A percentile compares a stretch with the other conserved stretches of the same genome.
Evolutionary conservation across 2,888 invertebrate species (phyloP).

Genomic region (Capitulum mitella): DNA sequence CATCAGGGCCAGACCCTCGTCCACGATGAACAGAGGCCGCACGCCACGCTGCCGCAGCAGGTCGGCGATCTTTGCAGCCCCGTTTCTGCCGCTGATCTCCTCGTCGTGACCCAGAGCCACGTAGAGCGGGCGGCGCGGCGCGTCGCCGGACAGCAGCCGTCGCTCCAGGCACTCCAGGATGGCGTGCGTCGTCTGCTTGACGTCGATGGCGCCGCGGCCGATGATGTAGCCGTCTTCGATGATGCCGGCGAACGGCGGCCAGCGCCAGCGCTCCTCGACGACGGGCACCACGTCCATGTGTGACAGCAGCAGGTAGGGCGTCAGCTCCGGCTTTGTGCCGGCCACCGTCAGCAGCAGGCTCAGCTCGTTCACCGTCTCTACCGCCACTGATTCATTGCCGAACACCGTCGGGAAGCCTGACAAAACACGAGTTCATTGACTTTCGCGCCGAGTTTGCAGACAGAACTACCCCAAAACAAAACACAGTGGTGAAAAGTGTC

Average conservation of each 20-base stretch:
- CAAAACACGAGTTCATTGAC: too few species aligned
- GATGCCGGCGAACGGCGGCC: constrained; percentile 46
- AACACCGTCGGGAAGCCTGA: constrained; percentile 35
- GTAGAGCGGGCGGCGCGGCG: constrained; percentile 45
- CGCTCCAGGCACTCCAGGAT: constrained; percentile 47
- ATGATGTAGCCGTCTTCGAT: constrained; percentile 45
- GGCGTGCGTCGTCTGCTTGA: constrained; percentile 43
- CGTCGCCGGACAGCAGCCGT: constrained; percentile 42
- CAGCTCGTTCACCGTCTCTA: constrained; percentile 42
- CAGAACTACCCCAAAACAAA: too few species aligned
- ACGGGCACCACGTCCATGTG: constrained; percentile 51
- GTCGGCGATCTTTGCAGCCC: neutral
- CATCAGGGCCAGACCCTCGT: neutral
- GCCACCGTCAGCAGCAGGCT: constrained; percentile 46
- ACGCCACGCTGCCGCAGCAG: neutral
- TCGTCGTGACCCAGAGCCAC: neutral
- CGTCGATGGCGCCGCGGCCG: constrained; percentile 49
- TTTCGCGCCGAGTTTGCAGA: too few species aligned
- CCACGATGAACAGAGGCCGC: neutral
- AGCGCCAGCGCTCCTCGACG: constrained; percentile 40
- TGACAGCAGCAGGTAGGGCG: constrained; percentile 47
- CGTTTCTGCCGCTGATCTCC: neutral
- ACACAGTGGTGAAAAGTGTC: too few species aligned
- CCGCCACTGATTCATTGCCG: constrained; percentile 38
- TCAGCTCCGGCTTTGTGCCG: constrained; percentile 42